Evolutionary conservation across 2,797 vertebrate genomes (phyloP).

Genomic region (Alosa sapidissima): DNA sequence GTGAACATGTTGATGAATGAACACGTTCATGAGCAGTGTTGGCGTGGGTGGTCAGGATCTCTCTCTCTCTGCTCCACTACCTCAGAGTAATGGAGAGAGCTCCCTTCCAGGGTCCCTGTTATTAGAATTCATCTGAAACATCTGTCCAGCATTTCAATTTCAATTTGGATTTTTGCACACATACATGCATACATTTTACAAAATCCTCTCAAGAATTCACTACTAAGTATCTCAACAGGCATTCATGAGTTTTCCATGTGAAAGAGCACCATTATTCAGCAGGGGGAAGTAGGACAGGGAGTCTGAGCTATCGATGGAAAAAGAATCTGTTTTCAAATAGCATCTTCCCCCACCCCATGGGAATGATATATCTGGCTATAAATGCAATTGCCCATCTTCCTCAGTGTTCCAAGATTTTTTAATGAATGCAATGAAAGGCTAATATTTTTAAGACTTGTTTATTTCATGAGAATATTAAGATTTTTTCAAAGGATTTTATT

Average conservation of each 20-base stretch:
- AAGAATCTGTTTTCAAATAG: not conserved
- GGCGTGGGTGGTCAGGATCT: not conserved
- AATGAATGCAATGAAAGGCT: slow-evolving; percentile 13
- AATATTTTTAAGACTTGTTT: slow-evolving; percentile 24
- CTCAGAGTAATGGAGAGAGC: not conserved
- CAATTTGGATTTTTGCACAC: not conserved
- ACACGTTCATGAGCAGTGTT: not conserved
- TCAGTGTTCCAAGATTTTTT: slow-evolving; percentile 11
- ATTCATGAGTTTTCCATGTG: slow-evolving; percentile 8
- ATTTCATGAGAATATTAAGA: not conserved
- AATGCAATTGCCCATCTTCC: slow-evolving; percentile 19
- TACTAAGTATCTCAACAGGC: not conserved
- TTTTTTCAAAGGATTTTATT: slow-evolving; percentile 26
- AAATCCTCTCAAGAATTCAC: not conserved
- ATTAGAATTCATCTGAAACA: not conserved
- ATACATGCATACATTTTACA: not conserved
- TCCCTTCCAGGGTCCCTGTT: not conserved
- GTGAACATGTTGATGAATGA: not conserved
- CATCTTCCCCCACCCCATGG: slow-evolving; percentile 1
- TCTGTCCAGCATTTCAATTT: not conserved
- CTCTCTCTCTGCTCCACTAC: not conserved
- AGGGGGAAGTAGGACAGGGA: not conserved
- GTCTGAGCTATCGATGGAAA: slow-evolving; percentile 9
- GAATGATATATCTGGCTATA: not conserved
- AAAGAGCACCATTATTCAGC: not conserved